These are phyloP conservation scores for Clupea harengus DNA, from an alignment of 2,113 vertebrate species.

Conservation along the genomic window DNA sequence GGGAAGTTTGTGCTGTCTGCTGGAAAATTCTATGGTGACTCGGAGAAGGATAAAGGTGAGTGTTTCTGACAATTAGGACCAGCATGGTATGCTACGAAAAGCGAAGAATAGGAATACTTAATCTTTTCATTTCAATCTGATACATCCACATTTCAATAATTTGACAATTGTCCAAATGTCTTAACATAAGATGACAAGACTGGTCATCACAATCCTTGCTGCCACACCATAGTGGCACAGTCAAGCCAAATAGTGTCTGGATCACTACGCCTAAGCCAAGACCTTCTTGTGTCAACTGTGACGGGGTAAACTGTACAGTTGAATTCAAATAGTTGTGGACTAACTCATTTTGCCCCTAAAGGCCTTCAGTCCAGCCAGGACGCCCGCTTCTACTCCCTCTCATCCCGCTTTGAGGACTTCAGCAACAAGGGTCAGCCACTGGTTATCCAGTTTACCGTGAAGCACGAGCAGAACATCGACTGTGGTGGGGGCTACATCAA, in stretches of 20 bases:
- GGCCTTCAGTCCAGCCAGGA: slow-evolving; percentile 77
- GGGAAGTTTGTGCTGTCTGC: slow-evolving; percentile 74
- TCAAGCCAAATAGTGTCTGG: neutral
- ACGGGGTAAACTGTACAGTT: neutral
- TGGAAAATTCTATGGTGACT: slow-evolving; percentile 77
- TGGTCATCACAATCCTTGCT: neutral
- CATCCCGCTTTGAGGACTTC: slow-evolving; percentile 74
- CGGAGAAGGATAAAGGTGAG: slow-evolving; percentile 80
- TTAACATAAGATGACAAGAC: neutral
- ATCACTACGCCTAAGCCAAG: neutral
- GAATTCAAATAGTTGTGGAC: neutral
- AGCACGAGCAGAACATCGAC: slow-evolving; percentile 79
- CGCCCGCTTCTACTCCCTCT: slow-evolving; percentile 76
- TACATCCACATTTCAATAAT: neutral
- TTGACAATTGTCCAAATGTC: neutral
- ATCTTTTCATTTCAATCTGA: neutral
- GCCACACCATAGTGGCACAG: neutral
- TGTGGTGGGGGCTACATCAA: slow-evolving; percentile 78
- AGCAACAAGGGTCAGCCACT: slow-evolving; percentile 74
- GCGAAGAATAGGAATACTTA: neutral
- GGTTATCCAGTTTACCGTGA: slow-evolving; percentile 78
- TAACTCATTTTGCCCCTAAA: slow-evolving; percentile 35
- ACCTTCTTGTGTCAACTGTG: neutral
- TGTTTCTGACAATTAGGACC: neutral
- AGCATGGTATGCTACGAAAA: neutral